Conservation (phyloP, 1,140 invertebrate genomes). For the Idris sp. region DNA sequence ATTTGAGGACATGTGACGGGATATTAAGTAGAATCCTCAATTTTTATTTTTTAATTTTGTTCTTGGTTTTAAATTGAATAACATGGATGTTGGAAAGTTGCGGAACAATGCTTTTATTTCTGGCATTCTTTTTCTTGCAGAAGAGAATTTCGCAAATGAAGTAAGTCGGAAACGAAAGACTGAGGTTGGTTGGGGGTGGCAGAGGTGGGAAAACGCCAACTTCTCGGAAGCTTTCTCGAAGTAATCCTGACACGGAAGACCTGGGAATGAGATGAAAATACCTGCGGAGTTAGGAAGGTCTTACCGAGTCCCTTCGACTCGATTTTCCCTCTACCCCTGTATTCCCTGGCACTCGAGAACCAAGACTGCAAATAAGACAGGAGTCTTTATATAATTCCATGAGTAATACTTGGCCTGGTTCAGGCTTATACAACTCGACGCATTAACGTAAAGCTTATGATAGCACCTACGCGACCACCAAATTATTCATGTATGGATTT, state of each 20-base stretch:
- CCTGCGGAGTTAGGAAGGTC: slow-evolving; percentile 77
- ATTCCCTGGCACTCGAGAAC: slow-evolving; percentile 45
- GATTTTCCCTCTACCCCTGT: slow-evolving; percentile 36
- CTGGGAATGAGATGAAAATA: slow-evolving; percentile 78
- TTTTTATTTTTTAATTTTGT: too few relatives aligned
- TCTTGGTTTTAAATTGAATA: too few relatives aligned
- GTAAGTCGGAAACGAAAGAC: slow-evolving; percentile 46
- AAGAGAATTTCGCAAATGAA: slow-evolving; percentile 60
- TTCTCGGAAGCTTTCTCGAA: slow-evolving; percentile 73
- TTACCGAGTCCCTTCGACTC: slow-evolving; percentile 64
- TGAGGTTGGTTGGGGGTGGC: slow-evolving; percentile 22
- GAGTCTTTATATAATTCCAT: slow-evolving; percentile 76
- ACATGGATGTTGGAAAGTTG: slow-evolving; percentile 14
- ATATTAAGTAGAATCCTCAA: too few relatives aligned
- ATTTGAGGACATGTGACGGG: too few relatives aligned
- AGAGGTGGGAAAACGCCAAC: slow-evolving; percentile 69
- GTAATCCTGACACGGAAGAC: slow-evolving; percentile 74
- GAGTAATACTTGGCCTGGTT: slow-evolving; percentile 71
- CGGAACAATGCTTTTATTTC: slow-evolving; percentile 35
- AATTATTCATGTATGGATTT: slow-evolving; percentile 49
- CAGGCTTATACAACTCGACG: slow-evolving; percentile 64
- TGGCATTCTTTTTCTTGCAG: slow-evolving; percentile 35
- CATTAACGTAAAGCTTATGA: slow-evolving; percentile 58
- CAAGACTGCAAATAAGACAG: slow-evolving; percentile 71
- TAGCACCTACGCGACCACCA: not conserved